These are phyloP conservation scores for Meandrusa payeni DNA, from an alignment of 2,888 invertebrate genomes.

Conservation along the genomic window DNA sequence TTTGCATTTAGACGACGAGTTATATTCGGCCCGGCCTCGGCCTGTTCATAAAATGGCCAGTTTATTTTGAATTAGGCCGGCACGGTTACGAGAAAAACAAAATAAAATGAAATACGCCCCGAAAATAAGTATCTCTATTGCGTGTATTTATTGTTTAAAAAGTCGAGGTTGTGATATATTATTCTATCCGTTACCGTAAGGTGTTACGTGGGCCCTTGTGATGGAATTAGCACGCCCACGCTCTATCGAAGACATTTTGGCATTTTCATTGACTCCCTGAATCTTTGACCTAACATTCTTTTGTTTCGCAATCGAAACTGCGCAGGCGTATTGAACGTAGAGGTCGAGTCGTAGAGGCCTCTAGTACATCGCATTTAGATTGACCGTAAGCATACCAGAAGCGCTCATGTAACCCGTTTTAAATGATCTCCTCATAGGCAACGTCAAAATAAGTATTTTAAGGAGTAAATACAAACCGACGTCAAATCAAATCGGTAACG, in stretches of 20 bases:
- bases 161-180: slow-evolving; percentile 37
- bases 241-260: slow-evolving; percentile 22
- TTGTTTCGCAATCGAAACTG: slow-evolving; percentile 5
- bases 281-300: slow-evolving; percentile 12
- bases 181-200: slow-evolving; percentile 34
- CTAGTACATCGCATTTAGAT: too few species aligned
- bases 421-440: too few species aligned
- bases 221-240: slow-evolving; percentile 36
- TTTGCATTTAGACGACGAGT: slow-evolving; percentile 36
- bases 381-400: too few species aligned
- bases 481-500: too few species aligned
- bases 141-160: slow-evolving; percentile 34
- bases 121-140: slow-evolving; percentile 28
- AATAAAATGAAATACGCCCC: slow-evolving; percentile 38
- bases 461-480: too few species aligned
- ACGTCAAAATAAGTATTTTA: too few species aligned
- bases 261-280: slow-evolving; percentile 15
- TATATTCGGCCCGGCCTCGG: slow-evolving; percentile 58
- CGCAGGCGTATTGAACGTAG: too few species aligned
- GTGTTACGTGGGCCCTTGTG: slow-evolving; percentile 45
- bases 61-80: slow-evolving; percentile 64
- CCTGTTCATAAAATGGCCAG: slow-evolving; percentile 57
- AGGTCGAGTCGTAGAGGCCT: too few species aligned
- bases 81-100: slow-evolving; percentile 54
- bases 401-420: too few species aligned